phyloP scores from a whole-genome alignment of 2,113 vertebrate genomes.

The Chloropsis hardwickii region DNA sequence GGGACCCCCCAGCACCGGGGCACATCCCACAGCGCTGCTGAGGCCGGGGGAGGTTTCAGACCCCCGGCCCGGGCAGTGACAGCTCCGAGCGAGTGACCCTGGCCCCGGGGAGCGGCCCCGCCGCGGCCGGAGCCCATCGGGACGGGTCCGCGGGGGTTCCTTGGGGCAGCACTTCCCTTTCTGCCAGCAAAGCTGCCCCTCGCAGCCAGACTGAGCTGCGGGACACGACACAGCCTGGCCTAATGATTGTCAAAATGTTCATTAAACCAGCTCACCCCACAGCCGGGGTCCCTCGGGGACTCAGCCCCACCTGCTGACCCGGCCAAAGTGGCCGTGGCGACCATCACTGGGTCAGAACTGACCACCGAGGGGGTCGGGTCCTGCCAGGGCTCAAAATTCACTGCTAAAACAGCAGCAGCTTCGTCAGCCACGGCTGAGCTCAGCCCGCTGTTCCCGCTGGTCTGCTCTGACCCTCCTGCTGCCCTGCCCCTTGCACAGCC shows the following conservation, averaged over 20 bases:
- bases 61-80: rapidly evolving
- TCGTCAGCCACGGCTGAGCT: neutral
- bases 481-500: rapidly evolving
- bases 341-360: rapidly evolving
- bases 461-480: neutral
- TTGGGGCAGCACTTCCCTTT: rapidly evolving
- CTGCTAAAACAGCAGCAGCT: neutral
- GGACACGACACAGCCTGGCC: rapidly evolving
- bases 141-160: rapidly evolving
- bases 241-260: too few relatives aligned
- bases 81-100: neutral
- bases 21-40: rapidly evolving
- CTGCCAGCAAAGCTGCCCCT: neutral
- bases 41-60: rapidly evolving
- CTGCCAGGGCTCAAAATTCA: rapidly evolving
- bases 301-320: neutral
- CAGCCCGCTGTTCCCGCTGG: rapidly evolving
- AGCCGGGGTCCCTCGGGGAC: neutral
- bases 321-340: rapidly evolving
- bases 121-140: rapidly evolving
- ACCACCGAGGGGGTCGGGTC: neutral
- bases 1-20: neutral
- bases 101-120: neutral
- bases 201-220: rapidly evolving
- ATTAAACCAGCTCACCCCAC: rapidly evolving